Conservation (phyloP, 2,888 invertebrate species). For the Torymus texanus region DNA sequence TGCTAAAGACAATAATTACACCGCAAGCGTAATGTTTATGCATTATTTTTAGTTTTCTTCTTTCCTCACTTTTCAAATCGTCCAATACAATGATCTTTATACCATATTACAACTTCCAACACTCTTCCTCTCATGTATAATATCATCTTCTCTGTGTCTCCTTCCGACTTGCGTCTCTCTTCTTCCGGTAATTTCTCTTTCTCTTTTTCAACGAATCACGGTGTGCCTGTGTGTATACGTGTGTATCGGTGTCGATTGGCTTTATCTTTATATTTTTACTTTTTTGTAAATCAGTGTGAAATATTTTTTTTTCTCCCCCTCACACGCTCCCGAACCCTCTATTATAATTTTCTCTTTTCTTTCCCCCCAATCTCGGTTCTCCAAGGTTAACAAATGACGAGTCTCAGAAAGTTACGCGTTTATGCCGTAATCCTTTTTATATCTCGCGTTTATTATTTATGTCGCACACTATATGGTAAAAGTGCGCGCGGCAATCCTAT, state of each 20-base stretch:
- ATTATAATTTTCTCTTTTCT: neutral
- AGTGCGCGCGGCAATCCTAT: too few relatives aligned
- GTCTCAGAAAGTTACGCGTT: constrained; percentile 21
- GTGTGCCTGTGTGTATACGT: constrained; percentile 27
- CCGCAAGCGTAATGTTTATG: constrained; percentile 60
- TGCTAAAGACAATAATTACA: constrained; percentile 62
- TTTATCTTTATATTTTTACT: constrained; percentile 14
- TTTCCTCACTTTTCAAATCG: constrained; percentile 42
- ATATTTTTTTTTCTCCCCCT: neutral
- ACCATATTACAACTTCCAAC: constrained; percentile 34
- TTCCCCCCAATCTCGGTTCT: constrained; percentile 1
- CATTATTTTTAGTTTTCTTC: constrained; percentile 53
- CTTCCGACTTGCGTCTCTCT: neutral
- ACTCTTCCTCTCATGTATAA: constrained; percentile 24
- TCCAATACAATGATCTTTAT: constrained; percentile 46
- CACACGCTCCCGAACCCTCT: neutral
- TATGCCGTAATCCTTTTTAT: constrained; percentile 15
- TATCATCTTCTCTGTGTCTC: constrained; percentile 31
- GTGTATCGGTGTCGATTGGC: constrained; percentile 28
- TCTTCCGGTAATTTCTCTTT: neutral
- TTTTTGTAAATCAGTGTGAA: neutral
- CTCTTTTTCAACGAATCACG: constrained; percentile 22
- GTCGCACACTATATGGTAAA: neutral
- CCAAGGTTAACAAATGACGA: constrained; percentile 27
- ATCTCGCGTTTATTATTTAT: neutral